These are phyloP conservation scores for Drosophila bunnanda DNA, from an alignment of 2,888 invertebrate genomes.

Conservation along the genomic window DNA sequence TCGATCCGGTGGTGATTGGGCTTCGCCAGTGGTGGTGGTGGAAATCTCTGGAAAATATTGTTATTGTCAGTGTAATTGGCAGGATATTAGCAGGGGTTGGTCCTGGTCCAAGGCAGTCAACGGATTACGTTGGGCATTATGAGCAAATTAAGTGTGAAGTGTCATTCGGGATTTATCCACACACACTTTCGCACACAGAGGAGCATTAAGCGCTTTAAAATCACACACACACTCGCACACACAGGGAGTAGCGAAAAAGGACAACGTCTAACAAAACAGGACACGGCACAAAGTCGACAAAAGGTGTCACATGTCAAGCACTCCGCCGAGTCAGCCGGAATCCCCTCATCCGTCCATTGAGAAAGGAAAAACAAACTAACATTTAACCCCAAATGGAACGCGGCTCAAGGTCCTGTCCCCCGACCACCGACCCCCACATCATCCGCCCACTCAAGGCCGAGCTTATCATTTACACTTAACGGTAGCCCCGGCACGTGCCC, in stretches of 20 bases:
- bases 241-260: not conserved
- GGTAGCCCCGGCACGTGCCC: conserved; percentile 79
- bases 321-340: conserved; percentile 31
- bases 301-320: conserved; percentile 82
- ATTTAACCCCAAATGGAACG: conserved; percentile 41
- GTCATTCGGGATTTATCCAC: conserved; percentile 72
- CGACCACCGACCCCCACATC: not conserved
- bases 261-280: conserved; percentile 37
- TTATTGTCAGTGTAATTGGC: conserved; percentile 76
- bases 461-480: conserved; percentile 82
- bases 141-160: conserved; percentile 83
- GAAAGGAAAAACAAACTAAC: conserved; percentile 48
- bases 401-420: too few species aligned
- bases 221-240: not conserved
- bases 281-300: conserved; percentile 68
- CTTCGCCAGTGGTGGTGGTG: conserved; percentile 25
- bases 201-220: conserved; percentile 57
- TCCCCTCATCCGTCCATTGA: not conserved
- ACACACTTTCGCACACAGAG: conserved; percentile 22
- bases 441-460: conserved; percentile 37
- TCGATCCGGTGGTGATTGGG: conserved; percentile 27
- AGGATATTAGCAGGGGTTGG: conserved; percentile 69
- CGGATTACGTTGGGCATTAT: conserved; percentile 80
- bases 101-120: conserved; percentile 44
- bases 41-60: conserved; percentile 70